phyloP scores from a whole-genome alignment of 2,888 invertebrate genomes.

The Cylindroiulus punctatus region DNA sequence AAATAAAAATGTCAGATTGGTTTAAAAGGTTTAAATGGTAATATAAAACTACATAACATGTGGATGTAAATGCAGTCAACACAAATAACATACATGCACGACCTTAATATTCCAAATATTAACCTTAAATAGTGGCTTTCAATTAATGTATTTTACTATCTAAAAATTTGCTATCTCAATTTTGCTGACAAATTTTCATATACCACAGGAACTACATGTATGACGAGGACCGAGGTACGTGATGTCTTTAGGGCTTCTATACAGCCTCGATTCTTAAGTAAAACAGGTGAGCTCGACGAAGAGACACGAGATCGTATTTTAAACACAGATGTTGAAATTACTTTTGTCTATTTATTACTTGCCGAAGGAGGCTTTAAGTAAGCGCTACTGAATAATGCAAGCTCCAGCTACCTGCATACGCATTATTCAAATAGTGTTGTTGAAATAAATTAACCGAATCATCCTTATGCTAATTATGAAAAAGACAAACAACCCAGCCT shows the following conservation, averaged over 20 bases:
- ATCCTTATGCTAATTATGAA: conserved; percentile 34
- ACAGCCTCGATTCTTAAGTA: not conserved
- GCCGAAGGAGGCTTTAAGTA: conserved; percentile 11
- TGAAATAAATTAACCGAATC: conserved; percentile 42
- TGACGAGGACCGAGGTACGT: not conserved
- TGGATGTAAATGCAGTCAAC: not conserved
- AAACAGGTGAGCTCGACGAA: not conserved
- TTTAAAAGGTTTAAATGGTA: not conserved
- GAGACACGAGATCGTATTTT: not conserved
- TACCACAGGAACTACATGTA: not conserved
- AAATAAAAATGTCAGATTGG: not conserved
- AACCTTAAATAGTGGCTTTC: too few relatives aligned
- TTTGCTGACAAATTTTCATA: not conserved
- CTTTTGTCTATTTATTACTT: conserved; percentile 9
- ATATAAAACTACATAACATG: too few relatives aligned
- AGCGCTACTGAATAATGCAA: conserved; percentile 15
- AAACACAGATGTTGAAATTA: not conserved
- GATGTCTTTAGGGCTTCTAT: too few relatives aligned
- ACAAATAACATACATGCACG: too few relatives aligned
- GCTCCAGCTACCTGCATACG: not conserved
- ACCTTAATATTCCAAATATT: too few relatives aligned
- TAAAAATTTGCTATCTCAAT: not conserved
- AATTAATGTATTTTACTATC: too few relatives aligned
- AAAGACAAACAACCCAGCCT: conserved; percentile 26
- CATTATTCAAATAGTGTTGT: conserved; percentile 37